These are phyloP conservation scores for Amniataba percoides DNA, from an alignment of 2,797 vertebrate genomes.

Conservation along the genomic window DNA sequence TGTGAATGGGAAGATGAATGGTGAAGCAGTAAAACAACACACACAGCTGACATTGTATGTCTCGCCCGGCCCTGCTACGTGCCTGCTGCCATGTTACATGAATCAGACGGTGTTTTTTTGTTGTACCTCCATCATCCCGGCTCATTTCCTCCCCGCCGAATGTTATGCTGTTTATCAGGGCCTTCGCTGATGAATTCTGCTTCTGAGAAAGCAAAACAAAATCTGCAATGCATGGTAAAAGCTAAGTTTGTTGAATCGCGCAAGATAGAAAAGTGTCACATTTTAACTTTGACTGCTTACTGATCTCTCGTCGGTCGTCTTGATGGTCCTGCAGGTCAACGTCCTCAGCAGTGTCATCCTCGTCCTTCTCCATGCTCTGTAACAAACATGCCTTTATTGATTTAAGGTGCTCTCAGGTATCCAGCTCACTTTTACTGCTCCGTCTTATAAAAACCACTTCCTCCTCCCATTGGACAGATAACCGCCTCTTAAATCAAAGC, in stretches of 20 bases:
- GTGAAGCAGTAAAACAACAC: slow-evolving; percentile 61
- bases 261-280: neutral
- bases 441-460: slow-evolving; percentile 68
- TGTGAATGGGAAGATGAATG: slow-evolving; percentile 73
- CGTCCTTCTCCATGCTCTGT: slow-evolving; percentile 17
- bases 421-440: slow-evolving; percentile 52
- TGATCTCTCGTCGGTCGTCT: slow-evolving; percentile 15
- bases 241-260: neutral
- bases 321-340: slow-evolving; percentile 24
- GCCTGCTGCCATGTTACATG: slow-evolving; percentile 37
- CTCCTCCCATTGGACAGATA: slow-evolving; percentile 57
- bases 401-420: slow-evolving; percentile 65
- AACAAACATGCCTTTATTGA: slow-evolving; percentile 55
- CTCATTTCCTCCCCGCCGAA: slow-evolving; percentile 36
- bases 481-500: slow-evolving; percentile 69
- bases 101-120: slow-evolving; percentile 55
- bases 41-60: slow-evolving; percentile 59
- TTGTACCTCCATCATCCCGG: slow-evolving; percentile 44
- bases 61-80: slow-evolving; percentile 53
- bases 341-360: slow-evolving; percentile 35
- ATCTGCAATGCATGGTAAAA: slow-evolving; percentile 4
- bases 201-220: slow-evolving; percentile 15
- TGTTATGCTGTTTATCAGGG: neutral
- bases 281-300: slow-evolving; percentile 7
- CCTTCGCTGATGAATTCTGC: slow-evolving; percentile 9